Base-by-base conservation (phyloP, 2,113 vertebrate species). In the Trogon surrucura region DNA sequence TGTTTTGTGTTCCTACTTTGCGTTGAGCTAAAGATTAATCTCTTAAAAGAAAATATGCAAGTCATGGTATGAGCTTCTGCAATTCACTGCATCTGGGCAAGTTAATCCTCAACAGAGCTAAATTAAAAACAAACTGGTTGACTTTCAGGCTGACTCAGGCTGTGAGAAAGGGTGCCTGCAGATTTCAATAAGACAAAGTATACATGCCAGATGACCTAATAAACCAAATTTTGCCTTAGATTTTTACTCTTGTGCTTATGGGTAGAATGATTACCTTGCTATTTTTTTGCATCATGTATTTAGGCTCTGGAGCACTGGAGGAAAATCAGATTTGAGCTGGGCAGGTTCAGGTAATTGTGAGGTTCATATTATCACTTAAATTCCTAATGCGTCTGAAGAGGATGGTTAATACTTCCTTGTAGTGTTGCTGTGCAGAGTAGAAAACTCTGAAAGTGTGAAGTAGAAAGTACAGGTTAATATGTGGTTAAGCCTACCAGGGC, bases 1-100 rank as follows among this genome's bases (percentile, higher is more conserved):
- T 54, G 60, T 44, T 88, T 91, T 84, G 80, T 84, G 53, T 51
- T 88, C 14, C 50, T 64, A 45, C 65, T 88, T 88, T 64, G 11
- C 58, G 90, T 87, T 27, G 15, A 38, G 26, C 48, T 38, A 78
- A 77, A 95, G 57, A 44, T 88, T 83, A 86, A 81, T 84, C 44
- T 93, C 22, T 57, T 84, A 19, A 80, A 82, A 85, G 80, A 94
- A 91, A 94, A 74, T 66, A 61, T 77, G 91, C 26, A 51, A 90
- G 73, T 30, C 70, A 70, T 73, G 67, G 21, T 34, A 48, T 72
- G 54, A 94, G 71, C 48, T 62, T 85, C 41, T 71, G 56, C 53
- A 64, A 14, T 93, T 94, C 79, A 41, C 69, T 91, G 58, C 56
- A 12, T 64, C 60, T 88, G 65, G 34, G 51, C 54, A 80, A 80